phyloP scores from a whole-genome alignment of 2,797 vertebrate species.

The Rhinoraja longicauda region DNA sequence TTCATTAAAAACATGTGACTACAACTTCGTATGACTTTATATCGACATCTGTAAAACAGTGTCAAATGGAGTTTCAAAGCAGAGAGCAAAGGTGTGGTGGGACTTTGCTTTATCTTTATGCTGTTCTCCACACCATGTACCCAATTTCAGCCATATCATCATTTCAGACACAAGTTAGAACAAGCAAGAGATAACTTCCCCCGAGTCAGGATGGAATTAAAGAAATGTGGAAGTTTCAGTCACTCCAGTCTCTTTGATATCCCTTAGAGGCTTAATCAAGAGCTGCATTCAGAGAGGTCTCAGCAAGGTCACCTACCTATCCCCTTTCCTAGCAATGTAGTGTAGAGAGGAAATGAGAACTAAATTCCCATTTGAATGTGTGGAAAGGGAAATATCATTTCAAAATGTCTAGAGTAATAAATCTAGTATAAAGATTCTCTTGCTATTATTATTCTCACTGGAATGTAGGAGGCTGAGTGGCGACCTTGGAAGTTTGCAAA shows the following conservation, averaged over 20 bases:
- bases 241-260: neutral
- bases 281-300: slow-evolving; percentile 2
- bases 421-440: neutral
- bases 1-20: neutral
- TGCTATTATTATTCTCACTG: neutral
- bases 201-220: neutral
- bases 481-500: too few species aligned
- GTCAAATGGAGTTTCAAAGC: neutral
- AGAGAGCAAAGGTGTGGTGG: neutral
- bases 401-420: neutral
- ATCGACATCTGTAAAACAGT: neutral
- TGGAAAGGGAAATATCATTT: neutral
- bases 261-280: neutral
- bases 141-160: neutral
- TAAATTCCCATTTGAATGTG: neutral
- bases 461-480: too few species aligned
- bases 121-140: neutral
- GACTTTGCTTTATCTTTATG: neutral
- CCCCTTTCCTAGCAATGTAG: neutral
- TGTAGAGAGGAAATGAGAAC: neutral
- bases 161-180: neutral
- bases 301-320: neutral
- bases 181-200: neutral
- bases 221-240: neutral
- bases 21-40: neutral